Conservation (phyloP, 2,888 invertebrate genomes). For the Acronicta psi region DNA sequence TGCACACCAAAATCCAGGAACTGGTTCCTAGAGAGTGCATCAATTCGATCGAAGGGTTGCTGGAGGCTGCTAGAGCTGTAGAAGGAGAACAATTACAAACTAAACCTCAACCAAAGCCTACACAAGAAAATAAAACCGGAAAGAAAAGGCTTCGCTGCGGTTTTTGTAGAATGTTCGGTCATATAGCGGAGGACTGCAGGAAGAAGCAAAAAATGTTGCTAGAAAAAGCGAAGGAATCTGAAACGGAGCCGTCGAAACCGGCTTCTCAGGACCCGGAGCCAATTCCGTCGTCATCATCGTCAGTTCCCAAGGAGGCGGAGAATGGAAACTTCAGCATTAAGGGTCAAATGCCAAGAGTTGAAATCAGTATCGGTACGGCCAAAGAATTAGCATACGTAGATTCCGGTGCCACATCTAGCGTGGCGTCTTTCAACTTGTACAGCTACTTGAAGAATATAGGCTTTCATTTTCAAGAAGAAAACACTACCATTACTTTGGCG, state of each 20-base stretch:
- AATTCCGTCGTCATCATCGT: neutral
- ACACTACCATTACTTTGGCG: conserved; percentile 26
- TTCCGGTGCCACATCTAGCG: conserved; percentile 19
- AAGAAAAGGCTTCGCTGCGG: conserved; percentile 31
- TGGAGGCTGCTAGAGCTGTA: conserved; percentile 41
- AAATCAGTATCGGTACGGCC: conserved; percentile 37
- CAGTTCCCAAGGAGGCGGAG: neutral
- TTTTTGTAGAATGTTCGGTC: conserved; percentile 32
- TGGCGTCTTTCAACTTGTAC: conserved; percentile 33
- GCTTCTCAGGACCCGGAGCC: conserved; percentile 6
- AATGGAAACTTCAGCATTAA: neutral
- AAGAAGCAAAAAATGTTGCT: conserved; percentile 25
- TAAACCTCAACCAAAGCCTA: neutral
- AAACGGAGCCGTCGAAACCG: neutral
- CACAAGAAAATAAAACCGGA: conserved; percentile 2
- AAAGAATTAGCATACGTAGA: conserved; percentile 32
- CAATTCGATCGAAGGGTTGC: conserved; percentile 30
- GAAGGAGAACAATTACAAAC: conserved; percentile 21
- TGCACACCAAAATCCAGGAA: conserved; percentile 28
- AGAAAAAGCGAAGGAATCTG: neutral
- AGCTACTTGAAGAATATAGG: conserved; percentile 37
- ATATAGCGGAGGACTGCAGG: conserved; percentile 23
- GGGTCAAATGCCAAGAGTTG: conserved; percentile 14
- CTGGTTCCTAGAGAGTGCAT: conserved; percentile 34
- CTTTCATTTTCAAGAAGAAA: conserved; percentile 32